Conservation (phyloP, 2,113 vertebrate species). For the Antennarius striatus region DNA sequence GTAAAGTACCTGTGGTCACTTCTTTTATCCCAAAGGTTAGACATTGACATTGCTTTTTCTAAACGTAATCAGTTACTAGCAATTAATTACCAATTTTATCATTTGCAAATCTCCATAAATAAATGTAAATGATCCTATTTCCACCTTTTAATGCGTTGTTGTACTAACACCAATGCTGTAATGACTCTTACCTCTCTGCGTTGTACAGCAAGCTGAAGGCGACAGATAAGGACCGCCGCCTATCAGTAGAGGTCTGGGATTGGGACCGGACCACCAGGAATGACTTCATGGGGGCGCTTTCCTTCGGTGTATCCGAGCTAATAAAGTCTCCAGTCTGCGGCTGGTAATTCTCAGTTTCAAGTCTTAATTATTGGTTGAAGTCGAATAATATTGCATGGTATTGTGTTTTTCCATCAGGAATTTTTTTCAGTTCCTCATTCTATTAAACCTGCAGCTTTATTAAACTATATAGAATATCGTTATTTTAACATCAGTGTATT, state of each 20-base stretch:
- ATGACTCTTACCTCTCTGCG: constrained; percentile 1
- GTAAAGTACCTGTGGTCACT: constrained; percentile 49
- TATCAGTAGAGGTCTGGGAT: constrained; percentile 96
- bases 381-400: no score
- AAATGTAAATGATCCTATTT: neutral
- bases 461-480: no score
- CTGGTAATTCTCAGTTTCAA: constrained; percentile 79
- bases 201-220: constrained; percentile 89
- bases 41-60: no score
- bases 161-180: neutral
- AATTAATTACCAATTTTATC: no score
- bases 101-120: no score
- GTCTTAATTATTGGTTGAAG: neutral
- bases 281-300: constrained; percentile 97
- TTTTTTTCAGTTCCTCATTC: no score
- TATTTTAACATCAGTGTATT: no score
- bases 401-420: no score
- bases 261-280: constrained; percentile 98
- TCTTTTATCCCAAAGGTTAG: no score
- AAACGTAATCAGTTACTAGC: no score
- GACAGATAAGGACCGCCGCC: constrained; percentile 91
- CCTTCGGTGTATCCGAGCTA: constrained; percentile 96
- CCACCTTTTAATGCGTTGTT: no score
- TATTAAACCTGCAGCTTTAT: no score
- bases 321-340: constrained; percentile 91